Percentiles rank a stretch among this genome's conserved stretches.
These are phyloP conservation scores for Paelopatides confundens DNA, from an alignment of 53 echinoderm and acorn worm genomes.

Conservation along the genomic window DNA sequence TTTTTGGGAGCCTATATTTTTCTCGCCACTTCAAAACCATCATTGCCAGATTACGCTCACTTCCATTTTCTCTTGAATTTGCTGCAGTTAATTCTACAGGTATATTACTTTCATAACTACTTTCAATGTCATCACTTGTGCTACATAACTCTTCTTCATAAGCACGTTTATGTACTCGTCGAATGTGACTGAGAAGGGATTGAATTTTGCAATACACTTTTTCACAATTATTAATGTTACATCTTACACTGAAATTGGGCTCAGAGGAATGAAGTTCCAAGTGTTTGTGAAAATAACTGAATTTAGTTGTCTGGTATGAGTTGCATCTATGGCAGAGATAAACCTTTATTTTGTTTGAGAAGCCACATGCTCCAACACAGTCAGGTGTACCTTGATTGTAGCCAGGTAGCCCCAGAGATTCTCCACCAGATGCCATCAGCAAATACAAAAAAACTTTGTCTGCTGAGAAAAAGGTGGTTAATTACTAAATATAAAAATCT, in stretches of 20 bases:
- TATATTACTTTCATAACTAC: neutral
- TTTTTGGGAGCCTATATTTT: constrained; percentile 25
- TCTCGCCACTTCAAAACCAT: constrained; percentile 18
- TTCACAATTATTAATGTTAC: constrained; percentile 26
- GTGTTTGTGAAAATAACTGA: constrained; percentile 18
- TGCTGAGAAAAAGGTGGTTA: no score
- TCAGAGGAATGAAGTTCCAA: constrained; percentile 28
- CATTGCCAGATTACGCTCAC: neutral
- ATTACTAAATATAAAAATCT: no score
- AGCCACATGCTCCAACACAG: no score
- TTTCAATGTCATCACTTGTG: neutral
- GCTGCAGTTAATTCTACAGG: neutral
- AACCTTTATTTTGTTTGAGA: constrained; percentile 4
- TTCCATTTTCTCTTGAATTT: neutral
- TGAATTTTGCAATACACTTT: constrained; percentile 16
- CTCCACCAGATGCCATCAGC: no score
- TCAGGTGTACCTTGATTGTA: no score
- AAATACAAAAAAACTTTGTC: no score
- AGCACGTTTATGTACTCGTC: neutral
- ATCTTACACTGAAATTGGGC: constrained; percentile 17
- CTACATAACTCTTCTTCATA: neutral
- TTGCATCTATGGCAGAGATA: constrained; percentile 31
- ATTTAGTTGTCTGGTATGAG: constrained; percentile 22
- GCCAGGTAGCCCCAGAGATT: no score
- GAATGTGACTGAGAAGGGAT: constrained; percentile 1